These are phyloP conservation scores for Panthera tigris DNA, from an alignment of 2,113 vertebrate genomes.

Conservation along the genomic window DNA sequence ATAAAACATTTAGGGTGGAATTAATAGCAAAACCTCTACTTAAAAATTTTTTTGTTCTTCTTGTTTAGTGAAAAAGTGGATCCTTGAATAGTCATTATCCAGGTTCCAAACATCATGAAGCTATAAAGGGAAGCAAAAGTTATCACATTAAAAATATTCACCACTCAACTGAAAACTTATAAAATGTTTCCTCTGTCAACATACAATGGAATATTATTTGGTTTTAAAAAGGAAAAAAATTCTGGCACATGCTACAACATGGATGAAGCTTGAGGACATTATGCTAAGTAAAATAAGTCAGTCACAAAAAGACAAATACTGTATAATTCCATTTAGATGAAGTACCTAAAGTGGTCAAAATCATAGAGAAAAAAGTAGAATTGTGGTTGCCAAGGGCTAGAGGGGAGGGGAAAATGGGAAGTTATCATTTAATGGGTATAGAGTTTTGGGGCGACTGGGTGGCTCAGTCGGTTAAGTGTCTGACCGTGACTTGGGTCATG, in stretches of 20 bases:
- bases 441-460: neutral
- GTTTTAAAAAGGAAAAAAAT: neutral
- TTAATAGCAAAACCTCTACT: neutral
- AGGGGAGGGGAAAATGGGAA: neutral
- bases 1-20: neutral
- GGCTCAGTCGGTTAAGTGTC: no score
- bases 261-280: neutral
- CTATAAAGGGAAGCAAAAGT: neutral
- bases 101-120: neutral
- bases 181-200: neutral
- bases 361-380: neutral
- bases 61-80: neutral
- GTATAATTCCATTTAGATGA: neutral
- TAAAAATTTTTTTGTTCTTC: neutral
- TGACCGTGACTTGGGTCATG: no score
- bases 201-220: neutral
- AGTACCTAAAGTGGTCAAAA: neutral
- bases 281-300: neutral
- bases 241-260: neutral
- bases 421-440: neutral
- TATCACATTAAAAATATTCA: neutral
- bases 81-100: neutral
- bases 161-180: neutral
- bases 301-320: neutral
- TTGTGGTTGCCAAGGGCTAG: neutral